phyloP scores from a whole-genome alignment of 2,113 vertebrate genomes.

The Pseudorasbora parva region DNA sequence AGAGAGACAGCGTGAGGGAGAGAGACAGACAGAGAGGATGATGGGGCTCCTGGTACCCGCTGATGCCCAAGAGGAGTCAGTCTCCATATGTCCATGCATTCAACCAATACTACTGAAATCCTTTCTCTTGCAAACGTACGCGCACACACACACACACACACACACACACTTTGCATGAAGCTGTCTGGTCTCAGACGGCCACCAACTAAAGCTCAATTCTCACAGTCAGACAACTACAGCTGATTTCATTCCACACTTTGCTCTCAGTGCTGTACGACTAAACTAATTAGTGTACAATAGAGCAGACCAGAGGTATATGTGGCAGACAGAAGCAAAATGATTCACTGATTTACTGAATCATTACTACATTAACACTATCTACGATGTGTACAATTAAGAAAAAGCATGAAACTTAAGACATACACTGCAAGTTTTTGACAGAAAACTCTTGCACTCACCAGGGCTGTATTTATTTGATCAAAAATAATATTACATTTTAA shows the following conservation, averaged over 20 bases:
- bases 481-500: background rate
- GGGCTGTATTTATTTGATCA: background rate
- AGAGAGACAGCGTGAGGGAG: conserved; percentile 27
- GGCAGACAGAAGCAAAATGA: background rate
- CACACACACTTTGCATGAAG: conserved; percentile 16
- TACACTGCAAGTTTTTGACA: no score
- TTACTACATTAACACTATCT: background rate
- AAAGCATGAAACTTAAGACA: background rate
- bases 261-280: conserved; percentile 21
- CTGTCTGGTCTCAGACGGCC: conserved; percentile 20
- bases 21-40: background rate
- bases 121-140: background rate
- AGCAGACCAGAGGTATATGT: background rate
- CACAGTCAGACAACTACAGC: background rate
- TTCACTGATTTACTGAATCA: background rate
- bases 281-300: conserved; percentile 14
- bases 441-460: background rate
- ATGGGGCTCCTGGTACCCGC: conserved; percentile 57
- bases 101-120: conserved; percentile 56
- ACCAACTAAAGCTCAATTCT: conserved; percentile 12
- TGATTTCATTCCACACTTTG: conserved; percentile 14
- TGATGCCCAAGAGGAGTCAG: conserved; percentile 69
- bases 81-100: conserved; percentile 73
- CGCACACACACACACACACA: conserved; percentile 10
- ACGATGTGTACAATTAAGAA: background rate